A percentile compares a stretch with the other conserved stretches of the same genome.
Evolutionary conservation across 2,113 vertebrate genomes (phyloP).

Genomic region (Sorex araneus): DNA sequence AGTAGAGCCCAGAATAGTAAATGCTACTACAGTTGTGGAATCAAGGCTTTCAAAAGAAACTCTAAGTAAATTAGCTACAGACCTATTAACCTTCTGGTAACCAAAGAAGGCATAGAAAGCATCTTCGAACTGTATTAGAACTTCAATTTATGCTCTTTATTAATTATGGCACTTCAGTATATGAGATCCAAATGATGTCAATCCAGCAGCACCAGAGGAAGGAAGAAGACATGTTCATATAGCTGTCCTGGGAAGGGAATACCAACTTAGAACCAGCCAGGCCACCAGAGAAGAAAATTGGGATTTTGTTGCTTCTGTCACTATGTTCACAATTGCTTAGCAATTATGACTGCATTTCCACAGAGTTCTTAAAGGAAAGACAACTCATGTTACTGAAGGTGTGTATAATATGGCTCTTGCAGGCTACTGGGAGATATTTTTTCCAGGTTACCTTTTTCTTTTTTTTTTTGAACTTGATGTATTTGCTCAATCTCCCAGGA

Average conservation of each 20-base stretch:
- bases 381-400: not conserved
- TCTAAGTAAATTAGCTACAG: conserved; percentile 43
- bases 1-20: conserved; percentile 41
- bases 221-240: not conserved
- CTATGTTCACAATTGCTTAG: not conserved
- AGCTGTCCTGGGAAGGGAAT: not conserved
- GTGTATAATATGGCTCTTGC: not conserved
- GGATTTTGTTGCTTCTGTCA: not conserved
- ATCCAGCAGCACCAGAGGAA: not conserved
- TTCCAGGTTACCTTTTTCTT: conserved; percentile 10
- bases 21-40: not conserved
- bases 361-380: not conserved
- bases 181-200: not conserved
- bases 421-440: not conserved
- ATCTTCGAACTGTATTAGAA: not conserved
- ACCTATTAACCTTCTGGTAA: conserved; percentile 24
- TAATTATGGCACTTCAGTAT: not conserved
- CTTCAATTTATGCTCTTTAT: not conserved
- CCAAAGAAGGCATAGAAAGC: not conserved
- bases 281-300: not conserved
- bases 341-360: not conserved
- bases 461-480: not conserved
- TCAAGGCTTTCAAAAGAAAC: conserved; percentile 4
- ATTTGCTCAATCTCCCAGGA: not conserved
- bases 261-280: not conserved